phyloP scores from a whole-genome alignment of 2,888 invertebrate species.

The Auanema freiburgensis region DNA sequence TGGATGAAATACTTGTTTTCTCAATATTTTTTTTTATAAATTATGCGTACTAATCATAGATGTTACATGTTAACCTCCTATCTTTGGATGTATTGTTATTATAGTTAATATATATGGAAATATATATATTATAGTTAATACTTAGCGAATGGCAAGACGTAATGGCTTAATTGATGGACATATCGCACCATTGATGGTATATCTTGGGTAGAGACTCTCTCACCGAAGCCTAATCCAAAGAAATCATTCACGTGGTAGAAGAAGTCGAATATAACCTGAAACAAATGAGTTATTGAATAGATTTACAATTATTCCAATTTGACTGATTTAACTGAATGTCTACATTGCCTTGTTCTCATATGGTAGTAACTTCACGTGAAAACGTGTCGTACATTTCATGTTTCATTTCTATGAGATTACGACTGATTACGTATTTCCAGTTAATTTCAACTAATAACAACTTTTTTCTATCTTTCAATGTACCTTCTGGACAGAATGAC shows the following conservation, averaged over 20 bases:
- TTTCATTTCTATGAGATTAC: background rate
- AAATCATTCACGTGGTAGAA: conserved; percentile 48
- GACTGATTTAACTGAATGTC: background rate
- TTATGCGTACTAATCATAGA: too few relatives aligned
- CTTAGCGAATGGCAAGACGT: conserved; percentile 56
- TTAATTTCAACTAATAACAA: background rate
- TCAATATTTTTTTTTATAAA: too few relatives aligned
- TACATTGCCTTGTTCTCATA: too few relatives aligned
- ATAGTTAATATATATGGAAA: background rate
- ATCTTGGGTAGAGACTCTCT: conserved; percentile 25
- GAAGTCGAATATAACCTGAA: conserved; percentile 49
- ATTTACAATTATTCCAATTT: background rate
- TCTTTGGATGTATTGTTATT: background rate
- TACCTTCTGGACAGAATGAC: conserved; percentile 58
- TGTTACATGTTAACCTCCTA: too few relatives aligned
- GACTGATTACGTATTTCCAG: background rate
- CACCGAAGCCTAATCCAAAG: conserved; percentile 41
- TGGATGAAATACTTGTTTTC: too few relatives aligned
- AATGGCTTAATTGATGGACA: conserved; percentile 52
- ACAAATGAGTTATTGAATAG: background rate
- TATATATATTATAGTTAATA: conserved; percentile 14
- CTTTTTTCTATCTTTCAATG: background rate
- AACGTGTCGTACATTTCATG: background rate
- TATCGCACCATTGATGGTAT: conserved; percentile 54
- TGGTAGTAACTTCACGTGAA: too few relatives aligned